Evolutionary conservation across 2,888 invertebrate genomes (phyloP), one percentile per base, ranked within the genome.

Genomic region (Microplitis deprimator): DNA sequence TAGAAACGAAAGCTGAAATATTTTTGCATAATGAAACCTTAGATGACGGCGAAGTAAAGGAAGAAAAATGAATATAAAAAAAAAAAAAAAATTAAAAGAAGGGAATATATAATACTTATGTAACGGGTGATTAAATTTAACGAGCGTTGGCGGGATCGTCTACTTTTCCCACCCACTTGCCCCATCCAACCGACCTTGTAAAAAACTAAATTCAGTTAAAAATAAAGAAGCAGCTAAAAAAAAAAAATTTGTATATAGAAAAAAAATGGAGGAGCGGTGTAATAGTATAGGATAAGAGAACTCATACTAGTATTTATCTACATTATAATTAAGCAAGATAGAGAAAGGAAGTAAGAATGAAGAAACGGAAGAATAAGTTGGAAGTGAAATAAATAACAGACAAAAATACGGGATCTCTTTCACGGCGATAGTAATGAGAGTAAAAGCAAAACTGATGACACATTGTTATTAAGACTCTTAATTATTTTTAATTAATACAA

Each of bases 11-110:
- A 83, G 79, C 83, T 83, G 80, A 85, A 83, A 84, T 85, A 85
- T 85, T 85, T 85, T 85, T 85, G 83, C 85, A 85, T 85, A 84
- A 85, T 82, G 83, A 82, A 84, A 82, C 78, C 78, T 81, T 79
- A 80, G 77, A 80, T 74, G 73, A 77, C 77, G 67, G 74, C 67
- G 76, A 81, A 79, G 67, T 76, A 73, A 71, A 79, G 59, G 74
- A 74, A 50, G 65, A 67, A 79, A 79, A 78, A 81, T 77, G 77
- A 80, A 76, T 67, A 70, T 78, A 79, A 80, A 76, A 77, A 65
- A 75, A 72, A 70, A 79, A 79, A 80, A 76, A 77, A 65, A 75
- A 72, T 75, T 79, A 79, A 71, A 79, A 75, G 79, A 80, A 78
- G 74, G 75, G 76, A 80, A 81, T 81, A 80, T 82, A 81, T 81